Conservation (phyloP, 2,888 invertebrate genomes). For the Slavum lentiscoides region DNA sequence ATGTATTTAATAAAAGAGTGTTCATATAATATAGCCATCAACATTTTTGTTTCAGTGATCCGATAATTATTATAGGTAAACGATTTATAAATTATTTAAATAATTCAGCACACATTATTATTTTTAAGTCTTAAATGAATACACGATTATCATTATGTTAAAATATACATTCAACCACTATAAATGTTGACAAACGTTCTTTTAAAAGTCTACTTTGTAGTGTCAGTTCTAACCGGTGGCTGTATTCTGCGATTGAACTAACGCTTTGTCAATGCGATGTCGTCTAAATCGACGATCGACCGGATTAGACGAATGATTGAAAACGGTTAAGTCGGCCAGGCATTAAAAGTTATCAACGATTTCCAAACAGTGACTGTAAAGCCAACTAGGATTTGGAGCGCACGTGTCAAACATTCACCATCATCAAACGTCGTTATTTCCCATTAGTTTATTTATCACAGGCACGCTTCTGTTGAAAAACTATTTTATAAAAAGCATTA, state of each 20-base stretch:
- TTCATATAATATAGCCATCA: too few species aligned
- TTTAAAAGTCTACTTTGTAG: not conserved
- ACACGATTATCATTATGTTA: too few species aligned
- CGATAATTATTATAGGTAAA: too few species aligned
- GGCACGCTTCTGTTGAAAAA: not conserved
- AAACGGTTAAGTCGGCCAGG: constrained; percentile 27
- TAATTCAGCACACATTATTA: too few species aligned
- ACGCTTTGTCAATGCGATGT: constrained; percentile 10
- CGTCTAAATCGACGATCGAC: constrained; percentile 5
- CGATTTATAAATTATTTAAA: too few species aligned
- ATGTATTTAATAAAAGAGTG: too few species aligned
- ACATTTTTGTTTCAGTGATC: too few species aligned
- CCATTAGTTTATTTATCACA: constrained; percentile 5
- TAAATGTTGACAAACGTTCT: too few species aligned
- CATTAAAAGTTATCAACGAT: constrained; percentile 33
- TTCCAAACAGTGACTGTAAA: not conserved
- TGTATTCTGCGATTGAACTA: not conserved
- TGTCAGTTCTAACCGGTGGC: not conserved
- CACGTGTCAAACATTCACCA: constrained; percentile 28
- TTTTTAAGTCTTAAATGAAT: too few species aligned
- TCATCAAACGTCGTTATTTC: constrained; percentile 27
- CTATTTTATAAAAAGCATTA: not conserved
- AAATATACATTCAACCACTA: too few species aligned
- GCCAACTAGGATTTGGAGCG: constrained; percentile 17
- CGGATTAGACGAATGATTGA: constrained; percentile 43